A percentile compares a stretch with the other conserved stretches of the same genome.
These are phyloP conservation scores for Criorhina ranunculi DNA, from an alignment of 2,888 invertebrate species.

Conservation along the genomic window DNA sequence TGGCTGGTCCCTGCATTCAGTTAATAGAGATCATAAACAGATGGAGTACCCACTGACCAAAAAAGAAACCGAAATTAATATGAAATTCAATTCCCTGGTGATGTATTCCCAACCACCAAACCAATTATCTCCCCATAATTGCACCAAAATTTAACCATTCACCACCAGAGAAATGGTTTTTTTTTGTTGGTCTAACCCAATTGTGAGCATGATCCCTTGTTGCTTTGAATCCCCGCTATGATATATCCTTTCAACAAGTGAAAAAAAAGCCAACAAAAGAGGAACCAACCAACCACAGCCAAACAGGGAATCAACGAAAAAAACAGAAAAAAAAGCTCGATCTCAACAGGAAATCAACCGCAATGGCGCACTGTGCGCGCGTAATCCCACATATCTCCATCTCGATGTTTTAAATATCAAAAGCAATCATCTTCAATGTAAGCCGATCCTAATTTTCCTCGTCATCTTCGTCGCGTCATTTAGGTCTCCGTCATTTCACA, in stretches of 20 bases:
- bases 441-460: conserved; percentile 73
- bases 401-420: conserved; percentile 51
- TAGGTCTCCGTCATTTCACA: conserved; percentile 31
- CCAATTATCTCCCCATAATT: conserved; percentile 71
- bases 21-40: conserved; percentile 35
- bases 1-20: conserved; percentile 33
- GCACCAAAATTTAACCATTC: conserved; percentile 41
- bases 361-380: conserved; percentile 51
- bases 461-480: conserved; percentile 58
- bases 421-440: conserved; percentile 73
- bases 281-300: conserved; percentile 20
- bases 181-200: neutral
- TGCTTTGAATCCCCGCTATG: conserved; percentile 33
- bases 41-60: neutral
- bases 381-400: conserved; percentile 36
- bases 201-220: conserved; percentile 7
- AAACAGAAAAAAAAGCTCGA: conserved; percentile 31
- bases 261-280: conserved; percentile 35
- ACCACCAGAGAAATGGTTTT: neutral
- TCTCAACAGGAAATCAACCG: conserved; percentile 70
- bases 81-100: conserved; percentile 69
- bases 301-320: conserved; percentile 5
- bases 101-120: conserved; percentile 64
- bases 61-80: conserved; percentile 22
- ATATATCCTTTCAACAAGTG: conserved; percentile 50